Conservation (phyloP, 2,888 invertebrate genomes). For the Lochmaea crataegi region DNA sequence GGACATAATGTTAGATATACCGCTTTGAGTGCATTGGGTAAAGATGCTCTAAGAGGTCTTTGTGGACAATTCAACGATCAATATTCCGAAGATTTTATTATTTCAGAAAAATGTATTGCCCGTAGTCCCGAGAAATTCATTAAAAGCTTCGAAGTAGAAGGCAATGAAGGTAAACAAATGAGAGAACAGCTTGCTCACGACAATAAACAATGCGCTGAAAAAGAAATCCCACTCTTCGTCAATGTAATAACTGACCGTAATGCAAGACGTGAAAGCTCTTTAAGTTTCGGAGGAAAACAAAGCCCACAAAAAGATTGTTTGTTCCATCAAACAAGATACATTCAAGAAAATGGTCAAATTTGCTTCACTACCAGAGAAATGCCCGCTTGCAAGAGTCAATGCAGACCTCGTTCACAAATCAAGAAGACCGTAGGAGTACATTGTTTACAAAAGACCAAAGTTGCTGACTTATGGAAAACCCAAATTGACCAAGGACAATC, state of each 20-base stretch:
- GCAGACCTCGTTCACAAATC: constrained; percentile 56
- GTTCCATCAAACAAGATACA: constrained; percentile 67
- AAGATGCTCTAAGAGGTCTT: constrained; percentile 72
- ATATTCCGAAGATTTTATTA: constrained; percentile 69
- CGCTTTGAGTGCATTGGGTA: constrained; percentile 62
- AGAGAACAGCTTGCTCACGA: constrained; percentile 60
- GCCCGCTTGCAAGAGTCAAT: constrained; percentile 67
- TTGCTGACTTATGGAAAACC: constrained; percentile 56
- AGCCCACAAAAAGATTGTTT: constrained; percentile 2
- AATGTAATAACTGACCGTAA: constrained; percentile 62
- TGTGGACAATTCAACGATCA: constrained; percentile 76
- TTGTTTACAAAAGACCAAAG: constrained; percentile 60
- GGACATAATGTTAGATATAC: constrained; percentile 68
- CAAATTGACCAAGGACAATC: constrained; percentile 66
- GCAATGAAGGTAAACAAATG: constrained; percentile 59
- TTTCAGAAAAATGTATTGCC: constrained; percentile 70
- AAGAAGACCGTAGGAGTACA: constrained; percentile 66
- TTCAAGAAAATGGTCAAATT: constrained; percentile 67
- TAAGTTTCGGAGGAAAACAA: background rate
- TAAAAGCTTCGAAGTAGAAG: constrained; percentile 70
- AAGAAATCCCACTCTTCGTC: constrained; percentile 57
- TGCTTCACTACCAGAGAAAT: constrained; percentile 73
- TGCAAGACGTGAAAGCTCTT: background rate
- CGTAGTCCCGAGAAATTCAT: constrained; percentile 68
- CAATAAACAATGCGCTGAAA: constrained; percentile 58